A percentile compares a stretch with the other conserved stretches of the same genome.
Conservation (phyloP, 2,888 invertebrate genomes). For the Leptarthrus brevirostris region DNA sequence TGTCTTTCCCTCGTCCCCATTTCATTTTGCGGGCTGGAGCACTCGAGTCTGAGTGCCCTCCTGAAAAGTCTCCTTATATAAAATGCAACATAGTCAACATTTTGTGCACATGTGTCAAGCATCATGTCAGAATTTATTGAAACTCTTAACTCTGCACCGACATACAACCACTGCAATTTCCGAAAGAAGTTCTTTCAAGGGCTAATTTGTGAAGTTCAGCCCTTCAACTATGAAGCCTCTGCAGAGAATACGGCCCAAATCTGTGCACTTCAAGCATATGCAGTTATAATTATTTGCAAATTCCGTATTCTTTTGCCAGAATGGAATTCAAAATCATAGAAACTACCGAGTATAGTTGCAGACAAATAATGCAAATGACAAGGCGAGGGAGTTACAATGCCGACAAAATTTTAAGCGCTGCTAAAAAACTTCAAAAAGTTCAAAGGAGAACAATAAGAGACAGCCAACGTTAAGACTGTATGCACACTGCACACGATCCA, state of each 20-base stretch:
- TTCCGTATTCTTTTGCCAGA: conserved; percentile 23
- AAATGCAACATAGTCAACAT: conserved; percentile 48
- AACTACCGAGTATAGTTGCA: background rate
- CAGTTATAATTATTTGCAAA: conserved; percentile 35
- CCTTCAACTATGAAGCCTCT: background rate
- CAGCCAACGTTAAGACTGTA: too few relatives aligned
- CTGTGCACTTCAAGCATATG: conserved; percentile 9
- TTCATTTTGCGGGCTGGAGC: conserved; percentile 22
- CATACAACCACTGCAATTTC: background rate
- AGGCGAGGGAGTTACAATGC: background rate
- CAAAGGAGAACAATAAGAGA: background rate
- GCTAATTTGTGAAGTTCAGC: conserved; percentile 27
- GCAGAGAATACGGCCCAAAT: conserved; percentile 21
- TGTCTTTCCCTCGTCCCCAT: background rate
- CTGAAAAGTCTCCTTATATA: conserved; percentile 22
- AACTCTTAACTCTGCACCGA: conserved; percentile 11
- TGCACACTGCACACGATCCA: too few relatives aligned
- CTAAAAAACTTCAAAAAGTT: background rate
- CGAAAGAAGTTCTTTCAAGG: background rate
- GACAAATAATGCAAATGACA: background rate
- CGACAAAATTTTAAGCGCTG: too few relatives aligned
- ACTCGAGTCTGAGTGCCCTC: conserved; percentile 18
- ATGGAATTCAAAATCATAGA: background rate
- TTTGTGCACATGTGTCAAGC: conserved; percentile 47
- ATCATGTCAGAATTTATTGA: conserved; percentile 46